phyloP scores from a whole-genome alignment of 2,113 vertebrate genomes.

The Gopherus flavomarginatus region DNA sequence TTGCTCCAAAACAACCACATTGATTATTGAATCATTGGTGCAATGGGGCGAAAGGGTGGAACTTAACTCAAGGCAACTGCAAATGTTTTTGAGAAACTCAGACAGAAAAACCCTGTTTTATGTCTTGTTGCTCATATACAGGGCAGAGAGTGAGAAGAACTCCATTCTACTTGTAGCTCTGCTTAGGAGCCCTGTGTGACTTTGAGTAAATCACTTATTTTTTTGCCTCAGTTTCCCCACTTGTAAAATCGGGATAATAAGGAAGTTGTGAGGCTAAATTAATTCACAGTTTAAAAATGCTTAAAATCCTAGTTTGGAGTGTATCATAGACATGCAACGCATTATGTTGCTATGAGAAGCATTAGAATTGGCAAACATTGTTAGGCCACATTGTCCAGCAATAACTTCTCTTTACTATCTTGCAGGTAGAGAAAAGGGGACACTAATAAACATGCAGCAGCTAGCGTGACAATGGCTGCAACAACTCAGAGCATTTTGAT shows the following conservation, averaged over 20 bases:
- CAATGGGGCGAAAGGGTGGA: not conserved
- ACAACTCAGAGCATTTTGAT: constrained; percentile 6
- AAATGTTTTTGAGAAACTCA: not conserved
- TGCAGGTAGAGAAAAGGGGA: not conserved
- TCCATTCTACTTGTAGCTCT: not conserved
- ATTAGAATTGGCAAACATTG: not conserved
- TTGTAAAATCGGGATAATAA: not conserved
- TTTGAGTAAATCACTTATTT: not conserved
- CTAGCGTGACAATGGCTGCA: not conserved
- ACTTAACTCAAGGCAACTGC: not conserved
- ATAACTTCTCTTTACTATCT: not conserved
- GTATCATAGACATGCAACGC: not conserved
- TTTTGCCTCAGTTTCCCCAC: not conserved
- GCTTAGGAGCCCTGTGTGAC: not conserved
- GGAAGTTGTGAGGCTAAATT: not conserved
- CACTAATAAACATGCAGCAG: not conserved
- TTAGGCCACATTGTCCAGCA: not conserved
- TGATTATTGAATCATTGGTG: not conserved
- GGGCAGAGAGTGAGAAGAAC: not conserved
- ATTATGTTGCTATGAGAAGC: not conserved
- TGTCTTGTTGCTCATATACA: not conserved
- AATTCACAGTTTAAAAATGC: not conserved
- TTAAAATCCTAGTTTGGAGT: constrained; percentile 4
- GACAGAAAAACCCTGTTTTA: not conserved
- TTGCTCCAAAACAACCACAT: not conserved